These are phyloP conservation scores for Machimus rusticus DNA, from an alignment of 2,888 invertebrate genomes.

Conservation along the genomic window DNA sequence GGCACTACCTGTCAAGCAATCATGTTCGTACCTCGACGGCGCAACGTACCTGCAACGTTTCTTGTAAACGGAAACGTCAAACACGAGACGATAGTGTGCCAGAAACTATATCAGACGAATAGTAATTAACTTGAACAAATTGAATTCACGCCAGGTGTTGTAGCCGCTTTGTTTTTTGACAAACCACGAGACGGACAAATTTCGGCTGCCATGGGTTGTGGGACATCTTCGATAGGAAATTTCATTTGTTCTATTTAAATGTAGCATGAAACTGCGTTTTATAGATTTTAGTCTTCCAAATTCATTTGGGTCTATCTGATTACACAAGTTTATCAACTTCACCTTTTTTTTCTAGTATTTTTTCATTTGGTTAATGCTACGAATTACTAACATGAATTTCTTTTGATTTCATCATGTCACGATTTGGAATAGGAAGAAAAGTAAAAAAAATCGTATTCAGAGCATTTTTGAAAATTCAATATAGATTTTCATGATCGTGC, in stretches of 20 bases:
- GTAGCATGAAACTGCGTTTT: not conserved
- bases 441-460: too few relatives aligned
- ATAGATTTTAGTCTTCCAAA: not conserved
- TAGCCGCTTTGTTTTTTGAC: slow-evolving; percentile 13
- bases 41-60: slow-evolving; percentile 17
- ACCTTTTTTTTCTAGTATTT: too few relatives aligned
- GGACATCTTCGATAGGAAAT: not conserved
- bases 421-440: too few relatives aligned
- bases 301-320: not conserved
- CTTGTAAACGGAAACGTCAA: slow-evolving; percentile 37
- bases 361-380: too few relatives aligned
- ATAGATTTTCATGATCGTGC: too few relatives aligned
- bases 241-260: not conserved
- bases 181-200: not conserved
- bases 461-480: too few relatives aligned
- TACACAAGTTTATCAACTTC: too few relatives aligned
- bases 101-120: slow-evolving; percentile 35
- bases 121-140: slow-evolving; percentile 37
- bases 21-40: slow-evolving; percentile 8
- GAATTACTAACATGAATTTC: too few relatives aligned
- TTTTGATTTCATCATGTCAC: too few relatives aligned
- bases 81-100: slow-evolving; percentile 34
- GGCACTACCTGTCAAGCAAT: slow-evolving; percentile 36
- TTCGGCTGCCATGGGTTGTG: not conserved
- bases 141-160: slow-evolving; percentile 30